Conservation (phyloP, 1,140 invertebrate genomes). For the Eupeodes corollae region DNA sequence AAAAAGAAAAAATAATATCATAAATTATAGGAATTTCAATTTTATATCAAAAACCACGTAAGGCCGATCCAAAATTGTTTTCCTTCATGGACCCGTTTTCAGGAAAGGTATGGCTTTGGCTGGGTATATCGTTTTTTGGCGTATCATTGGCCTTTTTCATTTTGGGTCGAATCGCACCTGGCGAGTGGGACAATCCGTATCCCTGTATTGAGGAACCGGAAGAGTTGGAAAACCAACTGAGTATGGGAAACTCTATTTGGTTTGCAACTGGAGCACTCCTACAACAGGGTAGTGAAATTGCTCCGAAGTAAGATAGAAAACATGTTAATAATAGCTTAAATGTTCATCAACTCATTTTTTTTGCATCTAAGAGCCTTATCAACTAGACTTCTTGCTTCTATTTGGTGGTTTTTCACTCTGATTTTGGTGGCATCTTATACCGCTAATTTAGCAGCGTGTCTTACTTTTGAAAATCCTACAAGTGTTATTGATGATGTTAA, state of each 20-base stretch:
- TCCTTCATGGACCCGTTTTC: slow-evolving; percentile 85
- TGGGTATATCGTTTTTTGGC: slow-evolving; percentile 62
- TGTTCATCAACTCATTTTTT: neutral
- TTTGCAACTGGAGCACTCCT: slow-evolving; percentile 70
- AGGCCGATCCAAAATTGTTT: slow-evolving; percentile 67
- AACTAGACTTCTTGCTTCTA: slow-evolving; percentile 62
- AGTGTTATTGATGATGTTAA: slow-evolving; percentile 71
- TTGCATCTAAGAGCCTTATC: slow-evolving; percentile 54
- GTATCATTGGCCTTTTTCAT: slow-evolving; percentile 70
- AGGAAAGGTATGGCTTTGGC: slow-evolving; percentile 64
- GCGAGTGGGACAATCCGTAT: slow-evolving; percentile 74
- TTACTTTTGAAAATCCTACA: slow-evolving; percentile 77
- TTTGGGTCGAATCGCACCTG: slow-evolving; percentile 64
- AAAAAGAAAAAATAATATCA: neutral
- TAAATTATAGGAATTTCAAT: slow-evolving; percentile 61
- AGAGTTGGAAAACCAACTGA: slow-evolving; percentile 71
- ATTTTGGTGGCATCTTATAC: slow-evolving; percentile 96
- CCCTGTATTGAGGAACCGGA: slow-evolving; percentile 66
- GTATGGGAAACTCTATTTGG: slow-evolving; percentile 70
- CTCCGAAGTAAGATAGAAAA: slow-evolving; percentile 49
- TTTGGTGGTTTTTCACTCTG: slow-evolving; percentile 92
- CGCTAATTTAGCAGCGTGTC: slow-evolving; percentile 90
- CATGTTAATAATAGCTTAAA: neutral
- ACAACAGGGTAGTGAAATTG: slow-evolving; percentile 78
- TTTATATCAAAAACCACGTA: slow-evolving; percentile 69